These are phyloP conservation scores for Takifugu rubripes DNA, from an alignment of 2,797 vertebrate genomes.

Conservation along the genomic window DNA sequence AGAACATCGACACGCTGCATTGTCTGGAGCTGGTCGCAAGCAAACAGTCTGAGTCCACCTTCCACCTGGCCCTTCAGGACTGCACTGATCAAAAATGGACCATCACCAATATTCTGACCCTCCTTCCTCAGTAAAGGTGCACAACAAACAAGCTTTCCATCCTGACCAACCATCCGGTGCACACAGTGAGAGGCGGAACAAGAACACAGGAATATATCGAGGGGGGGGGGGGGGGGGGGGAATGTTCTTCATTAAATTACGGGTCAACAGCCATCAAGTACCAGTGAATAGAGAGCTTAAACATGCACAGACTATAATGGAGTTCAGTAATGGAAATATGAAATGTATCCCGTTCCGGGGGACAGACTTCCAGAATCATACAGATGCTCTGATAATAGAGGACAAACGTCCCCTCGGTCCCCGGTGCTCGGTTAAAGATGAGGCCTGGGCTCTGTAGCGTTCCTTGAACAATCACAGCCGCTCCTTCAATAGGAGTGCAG, in stretches of 20 bases:
- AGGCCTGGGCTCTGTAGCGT: constrained; percentile 1
- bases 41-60: constrained; percentile 81
- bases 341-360: constrained; percentile 17
- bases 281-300: constrained; percentile 34
- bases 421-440: constrained; percentile 13
- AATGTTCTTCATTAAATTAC: no score
- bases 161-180: no score
- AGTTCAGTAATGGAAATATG: constrained; percentile 24
- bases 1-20: constrained; percentile 88
- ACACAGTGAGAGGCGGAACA: no score
- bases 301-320: constrained; percentile 6
- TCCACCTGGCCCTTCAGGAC: constrained; percentile 87
- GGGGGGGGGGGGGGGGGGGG: no score
- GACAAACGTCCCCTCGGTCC: constrained; percentile 16
- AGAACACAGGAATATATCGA: no score
- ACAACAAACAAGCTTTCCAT: no score
- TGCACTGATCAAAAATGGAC: constrained; percentile 91
- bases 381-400: background rate
- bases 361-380: constrained; percentile 30
- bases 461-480: no score
- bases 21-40: constrained; percentile 90
- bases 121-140: constrained; percentile 55
- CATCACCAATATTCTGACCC: constrained; percentile 86
- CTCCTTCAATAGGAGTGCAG: no score
- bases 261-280: constrained; percentile 36